Conservation (phyloP, 64 coral and sea anemone genomes). For the Acropora yongei region DNA sequence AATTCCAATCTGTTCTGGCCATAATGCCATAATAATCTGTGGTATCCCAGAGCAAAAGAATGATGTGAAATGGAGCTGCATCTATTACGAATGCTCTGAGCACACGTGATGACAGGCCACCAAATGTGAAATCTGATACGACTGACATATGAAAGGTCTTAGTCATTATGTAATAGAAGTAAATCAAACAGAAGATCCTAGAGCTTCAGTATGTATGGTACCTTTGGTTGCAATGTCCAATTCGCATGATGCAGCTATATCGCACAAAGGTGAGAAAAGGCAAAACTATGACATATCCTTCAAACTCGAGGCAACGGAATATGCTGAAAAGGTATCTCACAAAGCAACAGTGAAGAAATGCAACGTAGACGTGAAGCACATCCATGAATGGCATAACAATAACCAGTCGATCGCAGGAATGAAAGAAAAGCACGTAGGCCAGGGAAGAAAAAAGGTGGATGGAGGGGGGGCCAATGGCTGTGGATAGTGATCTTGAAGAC, state of each 20-base stretch:
- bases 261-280: constrained; percentile 39
- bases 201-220: constrained; percentile 43
- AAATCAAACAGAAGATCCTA: constrained; percentile 42
- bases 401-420: constrained; percentile 1
- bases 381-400: not conserved
- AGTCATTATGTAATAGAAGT: constrained; percentile 60
- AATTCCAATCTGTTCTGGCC: constrained; percentile 17
- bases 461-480: no score
- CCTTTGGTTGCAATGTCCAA: constrained; percentile 9
- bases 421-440: constrained; percentile 22
- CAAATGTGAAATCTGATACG: constrained; percentile 42
- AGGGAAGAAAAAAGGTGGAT: not conserved
- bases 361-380: constrained; percentile 1
- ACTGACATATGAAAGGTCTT: constrained; percentile 29
- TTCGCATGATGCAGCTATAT: constrained; percentile 24
- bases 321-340: constrained; percentile 9
- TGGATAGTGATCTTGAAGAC: no score
- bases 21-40: constrained; percentile 6
- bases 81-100: constrained; percentile 18
- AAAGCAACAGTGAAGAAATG: not conserved
- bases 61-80: constrained; percentile 23
- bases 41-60: constrained; percentile 26
- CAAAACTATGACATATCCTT: constrained; percentile 48
- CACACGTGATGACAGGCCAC: constrained; percentile 10
- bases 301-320: constrained; percentile 34